These are phyloP conservation scores for Rhinatrema bivittatum DNA, from an alignment of 2,797 vertebrate genomes.

Conservation along the genomic window DNA sequence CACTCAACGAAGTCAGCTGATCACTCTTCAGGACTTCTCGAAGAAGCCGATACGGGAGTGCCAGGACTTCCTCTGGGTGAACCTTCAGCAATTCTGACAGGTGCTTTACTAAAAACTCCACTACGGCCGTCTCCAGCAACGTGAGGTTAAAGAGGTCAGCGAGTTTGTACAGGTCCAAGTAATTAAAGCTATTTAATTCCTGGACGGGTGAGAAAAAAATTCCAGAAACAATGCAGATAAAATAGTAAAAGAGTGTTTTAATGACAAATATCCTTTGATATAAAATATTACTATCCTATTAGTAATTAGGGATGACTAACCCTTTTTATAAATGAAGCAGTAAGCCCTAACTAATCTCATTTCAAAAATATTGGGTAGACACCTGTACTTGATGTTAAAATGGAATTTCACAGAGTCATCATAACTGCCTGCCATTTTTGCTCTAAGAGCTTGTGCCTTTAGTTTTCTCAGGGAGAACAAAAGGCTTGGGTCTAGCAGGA, in stretches of 20 bases:
- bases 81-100: slow-evolving; percentile 85
- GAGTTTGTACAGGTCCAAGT: slow-evolving; percentile 93
- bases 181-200: slow-evolving; percentile 95
- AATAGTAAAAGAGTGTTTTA: background rate
- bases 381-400: no score
- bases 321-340: no score
- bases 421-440: no score
- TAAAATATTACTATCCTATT: no score
- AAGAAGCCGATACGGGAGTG: slow-evolving; percentile 86
- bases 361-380: no score
- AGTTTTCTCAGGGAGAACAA: no score
- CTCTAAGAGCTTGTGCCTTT: no score
- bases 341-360: no score
- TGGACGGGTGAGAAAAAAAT: slow-evolving; percentile 45
- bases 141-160: slow-evolving; percentile 96
- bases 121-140: slow-evolving; percentile 84
- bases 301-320: no score
- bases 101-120: slow-evolving; percentile 90
- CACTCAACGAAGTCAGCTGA: slow-evolving; percentile 87
- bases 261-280: no score
- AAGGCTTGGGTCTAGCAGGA: no score
- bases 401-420: no score
- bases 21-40: slow-evolving; percentile 93
- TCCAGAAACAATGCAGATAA: slow-evolving; percentile 15
- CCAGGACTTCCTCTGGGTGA: slow-evolving; percentile 81